Evolutionary conservation across 2,797 vertebrate genomes (phyloP), one percentile per base, ranked within the genome.

Genomic region (Myotis daubentonii): DNA sequence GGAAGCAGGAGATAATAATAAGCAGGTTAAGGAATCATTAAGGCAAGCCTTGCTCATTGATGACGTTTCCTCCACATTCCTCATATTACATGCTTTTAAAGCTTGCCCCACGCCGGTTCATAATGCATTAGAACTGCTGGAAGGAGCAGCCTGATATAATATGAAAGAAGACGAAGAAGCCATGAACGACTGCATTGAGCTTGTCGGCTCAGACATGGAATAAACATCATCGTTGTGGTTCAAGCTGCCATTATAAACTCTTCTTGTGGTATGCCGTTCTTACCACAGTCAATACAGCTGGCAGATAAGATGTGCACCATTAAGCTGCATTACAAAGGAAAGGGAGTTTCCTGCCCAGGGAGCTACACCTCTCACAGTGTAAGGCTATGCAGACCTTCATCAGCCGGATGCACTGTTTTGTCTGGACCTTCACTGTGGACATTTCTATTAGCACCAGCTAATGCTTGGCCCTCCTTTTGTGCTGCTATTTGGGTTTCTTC

Each of bases 81-180:
- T 85, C 76, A 91, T 91, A 87, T 94, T 95, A 96, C 96, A 93
- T 80, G 91, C 96, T 97, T 97, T 95, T 87, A 96, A 96, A 94
- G 86, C 91, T 96, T 79, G 70, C 87, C 57, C 80, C 80, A 55
- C 89, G 49, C 23, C 68, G 62, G 75, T 92, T 93, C 81, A 11
- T 3, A 70, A 8, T 41, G 51, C 89, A 94, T 93, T 92, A 93
- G 88, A 95, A 95, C n/a, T 55, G 30, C 68, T 87, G 91, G 89
- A 75, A 94, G 44, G 30, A 47, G 49, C 75, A 8, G 19, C 70
- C 92, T 93, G 38, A 78, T 65, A 79, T 62, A 75, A 36, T 79
- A 22, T 66, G 87, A 80, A 44, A 51, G 92, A 71, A 49, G 57
- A 71, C 36, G 25, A 74, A 89, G 86, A 82, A 82, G 23, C 33